phyloP scores from a whole-genome alignment of 1,140 invertebrate genomes.

The Caenorhabditis latens region DNA sequence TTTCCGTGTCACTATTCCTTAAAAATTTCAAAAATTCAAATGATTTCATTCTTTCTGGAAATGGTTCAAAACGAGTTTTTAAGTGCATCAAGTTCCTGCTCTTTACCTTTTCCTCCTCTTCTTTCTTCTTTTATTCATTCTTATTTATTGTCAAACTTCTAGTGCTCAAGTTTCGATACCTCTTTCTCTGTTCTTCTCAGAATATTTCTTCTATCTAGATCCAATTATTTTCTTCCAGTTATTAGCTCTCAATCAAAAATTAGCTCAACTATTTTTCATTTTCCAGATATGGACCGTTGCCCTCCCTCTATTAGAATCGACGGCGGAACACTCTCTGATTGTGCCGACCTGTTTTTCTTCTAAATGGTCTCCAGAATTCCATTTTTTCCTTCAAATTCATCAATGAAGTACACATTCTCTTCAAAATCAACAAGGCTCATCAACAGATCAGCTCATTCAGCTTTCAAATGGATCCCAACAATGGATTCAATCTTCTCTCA shows the following conservation, averaged over 20 bases:
- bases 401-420: background rate
- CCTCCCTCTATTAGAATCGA: constrained; percentile 41
- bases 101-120: background rate
- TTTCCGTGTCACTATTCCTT: background rate
- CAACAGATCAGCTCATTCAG: background rate
- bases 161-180: background rate
- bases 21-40: constrained; percentile 21
- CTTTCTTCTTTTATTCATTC: background rate
- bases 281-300: constrained; percentile 38
- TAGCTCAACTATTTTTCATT: no score
- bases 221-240: background rate
- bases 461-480: background rate
- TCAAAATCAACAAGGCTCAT: no score
- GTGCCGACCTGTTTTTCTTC: constrained; percentile 42
- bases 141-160: no score
- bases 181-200: background rate
- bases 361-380: constrained; percentile 4
- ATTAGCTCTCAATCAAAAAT: background rate
- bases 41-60: background rate
- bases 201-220: background rate
- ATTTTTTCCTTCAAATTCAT: background rate
- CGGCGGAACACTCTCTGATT: constrained; percentile 35
- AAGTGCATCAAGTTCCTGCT: background rate
- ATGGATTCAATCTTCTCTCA: background rate
- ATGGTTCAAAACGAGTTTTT: background rate